Base-by-base conservation (phyloP, 1,140 invertebrate genomes). In the Homalodisca vitripennis region DNA sequence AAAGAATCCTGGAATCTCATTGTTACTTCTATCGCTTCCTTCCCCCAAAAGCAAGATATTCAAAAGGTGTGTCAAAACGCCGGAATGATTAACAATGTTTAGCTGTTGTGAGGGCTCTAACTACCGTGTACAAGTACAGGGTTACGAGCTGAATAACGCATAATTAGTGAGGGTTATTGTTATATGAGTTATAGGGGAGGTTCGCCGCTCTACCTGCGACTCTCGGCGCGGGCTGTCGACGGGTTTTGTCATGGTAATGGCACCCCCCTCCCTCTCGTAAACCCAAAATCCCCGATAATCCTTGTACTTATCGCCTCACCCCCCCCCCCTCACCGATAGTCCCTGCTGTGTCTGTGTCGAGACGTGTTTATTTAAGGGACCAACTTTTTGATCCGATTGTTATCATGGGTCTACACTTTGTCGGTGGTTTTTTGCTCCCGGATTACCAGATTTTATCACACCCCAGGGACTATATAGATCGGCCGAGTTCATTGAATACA, bases 361-460 rank as follows among this genome's bases (percentile, higher is more conserved):
- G 48, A 51, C 48, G 48, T 51, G 48, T 51, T 51, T 51, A 51
- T 51, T 51, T 22, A 51, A 51, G 48, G 48, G 48, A n/a, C 48
- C 48, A 51, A 51, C 48, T 51, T 51, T 51, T 51, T 51, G 48
- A 51, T 51, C 48, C 48, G 48, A 51, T 51, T 51, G 48, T 51
- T 51, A 51, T 51, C 48, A 22, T n/a, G 22, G 48, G 3, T 14
- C n/a, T n/a, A n/a, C 6, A 20, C 6, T 51, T 12, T 20, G 6
- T 51, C n/a, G 48, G 6, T 3, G 48, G 3, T 20, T 20, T 51
- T 51, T 51, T 3, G n/a, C n/a, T 20, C 48, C 2, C 17, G 48
- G 48, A 51, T 51, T 51, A 51, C 17, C n/a, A 51, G 48, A 51
- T 51, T 51, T 51, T 51, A 51, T 51, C 48, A 20, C 48, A 51